Evolutionary conservation across 2,797 vertebrate genomes (phyloP).

Genomic region (Amblyopsis hoosieri): DNA sequence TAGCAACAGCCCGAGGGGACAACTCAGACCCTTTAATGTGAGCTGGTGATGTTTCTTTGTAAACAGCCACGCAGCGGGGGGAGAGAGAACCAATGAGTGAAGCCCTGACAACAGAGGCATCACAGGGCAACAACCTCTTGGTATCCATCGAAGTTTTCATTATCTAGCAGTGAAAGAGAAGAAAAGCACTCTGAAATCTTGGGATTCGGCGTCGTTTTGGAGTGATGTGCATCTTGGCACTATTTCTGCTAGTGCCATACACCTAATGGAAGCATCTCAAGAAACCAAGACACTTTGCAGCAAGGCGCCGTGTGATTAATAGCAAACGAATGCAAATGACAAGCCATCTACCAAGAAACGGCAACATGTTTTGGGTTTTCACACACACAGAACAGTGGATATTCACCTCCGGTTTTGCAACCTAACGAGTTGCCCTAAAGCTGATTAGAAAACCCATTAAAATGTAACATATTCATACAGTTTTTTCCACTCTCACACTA

Average conservation of each 20-base stretch:
- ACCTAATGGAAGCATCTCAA: slow-evolving; percentile 13
- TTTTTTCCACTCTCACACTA: slow-evolving; percentile 33
- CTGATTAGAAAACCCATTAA: slow-evolving; percentile 23
- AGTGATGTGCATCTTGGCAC: slow-evolving; percentile 39
- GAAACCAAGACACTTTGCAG: slow-evolving; percentile 25
- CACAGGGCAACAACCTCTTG: slow-evolving; percentile 74
- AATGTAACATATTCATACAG: not conserved
- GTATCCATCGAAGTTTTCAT: slow-evolving; percentile 77
- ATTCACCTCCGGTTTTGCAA: slow-evolving; percentile 13
- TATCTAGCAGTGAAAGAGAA: slow-evolving; percentile 65
- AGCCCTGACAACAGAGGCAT: slow-evolving; percentile 76
- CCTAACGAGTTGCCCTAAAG: slow-evolving; percentile 13
- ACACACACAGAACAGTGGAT: not conserved
- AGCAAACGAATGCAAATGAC: slow-evolving; percentile 34
- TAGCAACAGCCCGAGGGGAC: slow-evolving; percentile 83
- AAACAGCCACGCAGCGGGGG: slow-evolving; percentile 78
- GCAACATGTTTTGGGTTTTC: slow-evolving; percentile 7
- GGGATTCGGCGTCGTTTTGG: slow-evolving; percentile 44
- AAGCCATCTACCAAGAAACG: slow-evolving; percentile 13
- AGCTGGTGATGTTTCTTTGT: slow-evolving; percentile 79
- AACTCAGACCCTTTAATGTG: slow-evolving; percentile 83
- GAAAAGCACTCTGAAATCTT: slow-evolving; percentile 61
- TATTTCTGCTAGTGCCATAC: slow-evolving; percentile 24
- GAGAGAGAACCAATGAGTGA: slow-evolving; percentile 71
- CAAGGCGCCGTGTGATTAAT: slow-evolving; percentile 3